These are phyloP conservation scores for Agrotis puta DNA, from an alignment of 2,888 invertebrate species.

Conservation along the genomic window DNA sequence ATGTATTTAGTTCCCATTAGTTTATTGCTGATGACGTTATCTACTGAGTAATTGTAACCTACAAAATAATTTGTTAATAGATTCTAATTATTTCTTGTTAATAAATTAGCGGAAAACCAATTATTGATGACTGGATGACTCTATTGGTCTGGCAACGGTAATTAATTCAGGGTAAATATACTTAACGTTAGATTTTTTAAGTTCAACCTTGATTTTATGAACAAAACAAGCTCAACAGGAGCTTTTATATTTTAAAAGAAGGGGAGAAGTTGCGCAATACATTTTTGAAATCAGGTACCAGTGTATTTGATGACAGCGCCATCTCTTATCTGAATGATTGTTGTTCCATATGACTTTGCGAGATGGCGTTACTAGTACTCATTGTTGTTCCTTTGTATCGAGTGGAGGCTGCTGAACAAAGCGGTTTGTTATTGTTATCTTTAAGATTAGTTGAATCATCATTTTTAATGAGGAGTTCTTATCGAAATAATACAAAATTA, in stretches of 20 bases:
- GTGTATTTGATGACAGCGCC: constrained; percentile 34
- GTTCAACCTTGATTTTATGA: neutral
- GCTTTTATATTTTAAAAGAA: neutral
- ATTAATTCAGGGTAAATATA: too few species aligned
- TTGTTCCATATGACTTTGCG: neutral
- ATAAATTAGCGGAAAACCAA: constrained; percentile 1
- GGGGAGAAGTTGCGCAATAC: neutral
- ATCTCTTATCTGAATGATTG: constrained; percentile 36
- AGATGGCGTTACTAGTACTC: constrained; percentile 64
- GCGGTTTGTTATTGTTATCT: constrained; percentile 64
- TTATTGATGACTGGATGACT: neutral
- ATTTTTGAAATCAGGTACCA: neutral
- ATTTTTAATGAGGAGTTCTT: constrained; percentile 58
- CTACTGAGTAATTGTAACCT: neutral
- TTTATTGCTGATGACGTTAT: neutral
- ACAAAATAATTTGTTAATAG: neutral
- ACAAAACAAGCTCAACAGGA: neutral
- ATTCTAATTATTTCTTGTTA: neutral
- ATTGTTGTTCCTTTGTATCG: constrained; percentile 33
- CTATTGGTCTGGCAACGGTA: neutral
- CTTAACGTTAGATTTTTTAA: neutral
- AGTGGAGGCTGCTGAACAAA: constrained; percentile 53
- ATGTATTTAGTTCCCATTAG: neutral
- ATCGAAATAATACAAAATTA: constrained; percentile 77
- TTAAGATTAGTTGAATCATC: constrained; percentile 62